These are phyloP conservation scores for Numenius phaeopus DNA, from an alignment of 2,797 vertebrate genomes.

Conservation along the genomic window DNA sequence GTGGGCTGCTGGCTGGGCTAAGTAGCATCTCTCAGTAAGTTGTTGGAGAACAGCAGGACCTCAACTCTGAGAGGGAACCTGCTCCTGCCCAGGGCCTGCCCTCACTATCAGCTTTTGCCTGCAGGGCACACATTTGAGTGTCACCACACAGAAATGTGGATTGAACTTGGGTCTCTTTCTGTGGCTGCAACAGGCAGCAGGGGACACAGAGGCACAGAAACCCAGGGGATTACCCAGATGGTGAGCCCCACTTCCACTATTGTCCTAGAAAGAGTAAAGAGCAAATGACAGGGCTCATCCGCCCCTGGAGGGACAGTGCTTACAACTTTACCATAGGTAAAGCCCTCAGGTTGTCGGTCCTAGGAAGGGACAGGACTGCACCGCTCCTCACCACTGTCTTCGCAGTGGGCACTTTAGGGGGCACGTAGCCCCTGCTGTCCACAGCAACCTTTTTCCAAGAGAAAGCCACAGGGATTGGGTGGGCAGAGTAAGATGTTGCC, in stretches of 20 bases:
- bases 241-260: not conserved
- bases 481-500: not conserved
- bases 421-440: accelerated
- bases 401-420: accelerated
- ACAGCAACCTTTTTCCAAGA: not conserved
- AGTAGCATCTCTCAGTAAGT: not conserved
- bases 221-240: not conserved
- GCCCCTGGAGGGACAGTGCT: not conserved
- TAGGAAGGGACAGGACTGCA: not conserved
- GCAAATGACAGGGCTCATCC: not conserved
- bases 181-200: not conserved
- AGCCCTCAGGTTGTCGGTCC: not conserved
- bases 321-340: not conserved
- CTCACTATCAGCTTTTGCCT: not conserved
- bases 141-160: not conserved
- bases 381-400: accelerated
- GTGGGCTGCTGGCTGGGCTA: not conserved
- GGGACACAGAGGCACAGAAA: not conserved
- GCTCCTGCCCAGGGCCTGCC: not conserved
- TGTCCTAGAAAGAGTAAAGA: not conserved
- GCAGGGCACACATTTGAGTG: not conserved
- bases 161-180: not conserved
- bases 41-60: not conserved
- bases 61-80: accelerated
- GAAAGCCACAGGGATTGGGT: not conserved